Evolutionary conservation across 2,797 vertebrate species (phyloP).

Genomic region (Alexandromys oeconomus): DNA sequence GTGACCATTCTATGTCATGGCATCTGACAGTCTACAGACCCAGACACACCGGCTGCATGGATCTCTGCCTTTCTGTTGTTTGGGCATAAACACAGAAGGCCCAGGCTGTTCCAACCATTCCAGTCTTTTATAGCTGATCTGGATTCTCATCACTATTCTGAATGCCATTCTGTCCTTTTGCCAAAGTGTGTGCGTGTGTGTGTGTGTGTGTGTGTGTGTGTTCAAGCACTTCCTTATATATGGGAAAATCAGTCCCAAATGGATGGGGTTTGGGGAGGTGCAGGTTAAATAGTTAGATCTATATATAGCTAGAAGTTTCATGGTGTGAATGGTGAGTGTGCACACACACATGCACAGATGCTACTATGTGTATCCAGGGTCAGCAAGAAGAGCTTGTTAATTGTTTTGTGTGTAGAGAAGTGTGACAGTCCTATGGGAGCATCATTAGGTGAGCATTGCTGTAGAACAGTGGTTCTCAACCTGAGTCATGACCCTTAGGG

Average conservation of each 20-base stretch:
- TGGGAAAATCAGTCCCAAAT: background rate
- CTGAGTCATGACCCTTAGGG: background rate
- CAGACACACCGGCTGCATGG: background rate
- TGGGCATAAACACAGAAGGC: background rate
- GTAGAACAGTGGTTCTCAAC: background rate
- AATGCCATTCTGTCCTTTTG: constrained; percentile 46
- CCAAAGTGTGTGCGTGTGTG: background rate
- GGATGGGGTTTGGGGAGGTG: background rate
- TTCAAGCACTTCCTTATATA: background rate
- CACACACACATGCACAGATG: background rate
- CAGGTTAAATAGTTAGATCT: constrained; percentile 4
- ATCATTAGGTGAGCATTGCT: background rate
- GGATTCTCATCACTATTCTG: constrained; percentile 27
- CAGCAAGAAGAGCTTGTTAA: background rate
- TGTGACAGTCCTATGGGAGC: background rate
- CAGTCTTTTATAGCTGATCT: constrained; percentile 4
- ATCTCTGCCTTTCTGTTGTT: constrained; percentile 52
- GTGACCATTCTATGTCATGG: background rate
- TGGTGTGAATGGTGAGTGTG: background rate
- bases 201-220: background rate
- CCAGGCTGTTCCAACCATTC: background rate
- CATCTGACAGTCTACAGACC: background rate
- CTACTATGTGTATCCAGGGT: background rate
- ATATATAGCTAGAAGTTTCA: background rate
- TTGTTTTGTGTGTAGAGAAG: background rate